phyloP scores from a whole-genome alignment of 2,797 vertebrate genomes.

The Lophotriccus pileatus region DNA sequence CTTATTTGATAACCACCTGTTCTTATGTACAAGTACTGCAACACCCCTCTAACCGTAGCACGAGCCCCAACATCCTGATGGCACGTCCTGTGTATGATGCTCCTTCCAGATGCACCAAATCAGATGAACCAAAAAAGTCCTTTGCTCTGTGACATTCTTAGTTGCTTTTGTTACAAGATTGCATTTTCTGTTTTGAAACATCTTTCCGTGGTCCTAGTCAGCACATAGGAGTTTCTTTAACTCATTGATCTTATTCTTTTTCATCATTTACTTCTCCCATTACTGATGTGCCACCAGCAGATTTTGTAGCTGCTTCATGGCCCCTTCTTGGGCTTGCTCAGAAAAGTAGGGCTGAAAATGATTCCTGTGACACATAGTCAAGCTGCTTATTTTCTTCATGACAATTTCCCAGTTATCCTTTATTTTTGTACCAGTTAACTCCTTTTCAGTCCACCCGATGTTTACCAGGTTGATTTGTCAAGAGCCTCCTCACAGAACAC shows the following conservation, averaged over 20 bases:
- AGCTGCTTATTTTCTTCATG: background rate
- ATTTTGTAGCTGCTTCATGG: accelerated
- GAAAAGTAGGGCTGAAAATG: background rate
- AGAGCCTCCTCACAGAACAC: background rate
- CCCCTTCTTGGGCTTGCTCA: background rate
- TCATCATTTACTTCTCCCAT: background rate
- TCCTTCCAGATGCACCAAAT: background rate
- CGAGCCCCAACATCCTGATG: accelerated
- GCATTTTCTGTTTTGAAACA: background rate
- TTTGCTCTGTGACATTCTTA: background rate
- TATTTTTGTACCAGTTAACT: background rate
- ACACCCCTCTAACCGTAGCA: background rate
- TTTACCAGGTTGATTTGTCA: background rate
- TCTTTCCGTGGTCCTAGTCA: background rate
- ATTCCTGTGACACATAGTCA: background rate
- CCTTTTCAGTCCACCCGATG: background rate
- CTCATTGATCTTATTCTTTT: background rate
- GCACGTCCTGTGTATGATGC: accelerated
- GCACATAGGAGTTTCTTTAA: background rate
- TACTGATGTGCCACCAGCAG: background rate
- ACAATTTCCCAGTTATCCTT: background rate
- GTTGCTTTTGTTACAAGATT: background rate
- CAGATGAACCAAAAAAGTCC: no score
- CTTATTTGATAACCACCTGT: background rate
- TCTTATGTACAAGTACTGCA: background rate